A percentile compares a stretch with the other conserved stretches of the same genome.
Conservation (phyloP, 2,113 vertebrate genomes). For the Notarius quadriscutis region DNA sequence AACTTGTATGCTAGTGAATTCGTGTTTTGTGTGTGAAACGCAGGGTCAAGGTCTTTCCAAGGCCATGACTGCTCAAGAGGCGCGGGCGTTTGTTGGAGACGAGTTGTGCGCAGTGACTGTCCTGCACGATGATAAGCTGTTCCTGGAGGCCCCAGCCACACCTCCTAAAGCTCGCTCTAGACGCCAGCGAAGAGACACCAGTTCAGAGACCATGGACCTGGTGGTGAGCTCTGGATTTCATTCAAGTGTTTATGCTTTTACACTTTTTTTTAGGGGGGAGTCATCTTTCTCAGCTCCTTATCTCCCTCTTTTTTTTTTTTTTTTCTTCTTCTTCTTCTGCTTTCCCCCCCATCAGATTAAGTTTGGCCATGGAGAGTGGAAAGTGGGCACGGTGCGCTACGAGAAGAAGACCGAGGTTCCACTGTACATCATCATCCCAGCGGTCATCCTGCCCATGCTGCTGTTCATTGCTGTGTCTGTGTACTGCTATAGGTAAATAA, state of each 20-base stretch:
- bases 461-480: constrained; percentile 82
- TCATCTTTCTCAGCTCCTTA: not conserved
- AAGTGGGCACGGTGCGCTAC: constrained; percentile 85
- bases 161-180: constrained; percentile 76
- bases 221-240: constrained; percentile 70
- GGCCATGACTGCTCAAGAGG: constrained; percentile 88
- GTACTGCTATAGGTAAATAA: constrained; percentile 89
- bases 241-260: not conserved
- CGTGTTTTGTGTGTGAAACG: not conserved
- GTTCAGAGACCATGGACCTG: constrained; percentile 85
- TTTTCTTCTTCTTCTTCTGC: too few species aligned
- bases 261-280: not conserved
- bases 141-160: constrained; percentile 83
- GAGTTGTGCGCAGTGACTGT: constrained; percentile 83
- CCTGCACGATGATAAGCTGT: constrained; percentile 85
- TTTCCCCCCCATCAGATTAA: constrained; percentile 75
- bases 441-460: constrained; percentile 89
- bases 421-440: constrained; percentile 86
- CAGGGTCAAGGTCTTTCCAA: constrained; percentile 89
- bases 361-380: constrained; percentile 87
- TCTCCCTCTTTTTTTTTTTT: not conserved
- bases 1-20: too few species aligned
- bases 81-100: constrained; percentile 86
- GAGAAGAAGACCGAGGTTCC: constrained; percentile 78
- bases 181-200: constrained; percentile 83